These are phyloP conservation scores for Drosophila quasianomalipes DNA, from an alignment of 2,888 invertebrate species.

Conservation along the genomic window DNA sequence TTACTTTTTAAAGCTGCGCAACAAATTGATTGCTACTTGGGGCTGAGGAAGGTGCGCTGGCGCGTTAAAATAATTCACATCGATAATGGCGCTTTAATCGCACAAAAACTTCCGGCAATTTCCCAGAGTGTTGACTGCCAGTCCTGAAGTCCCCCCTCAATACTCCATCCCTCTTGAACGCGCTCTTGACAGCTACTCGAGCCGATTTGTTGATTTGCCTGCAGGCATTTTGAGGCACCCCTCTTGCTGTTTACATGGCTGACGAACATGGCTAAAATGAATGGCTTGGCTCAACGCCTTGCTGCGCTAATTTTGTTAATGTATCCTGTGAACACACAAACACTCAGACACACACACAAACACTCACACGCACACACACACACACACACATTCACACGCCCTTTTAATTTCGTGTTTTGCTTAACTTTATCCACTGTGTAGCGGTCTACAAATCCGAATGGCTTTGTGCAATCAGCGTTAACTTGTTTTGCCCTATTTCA, in stretches of 20 bases:
- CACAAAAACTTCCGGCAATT: conserved; percentile 79
- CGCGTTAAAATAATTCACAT: conserved; percentile 76
- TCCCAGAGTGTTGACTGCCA: conserved; percentile 68
- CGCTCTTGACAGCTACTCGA: conserved; percentile 22
- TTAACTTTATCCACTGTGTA: conserved; percentile 64
- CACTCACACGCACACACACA: conserved; percentile 37
- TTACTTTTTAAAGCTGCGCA: conserved; percentile 71
- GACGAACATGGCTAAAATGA: conserved; percentile 44
- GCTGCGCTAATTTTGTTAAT: conserved; percentile 6
- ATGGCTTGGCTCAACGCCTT: conserved; percentile 25
- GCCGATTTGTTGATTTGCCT: conserved; percentile 68
- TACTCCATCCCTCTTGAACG: background rate
- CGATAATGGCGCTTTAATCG: conserved; percentile 80
- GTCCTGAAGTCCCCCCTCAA: background rate
- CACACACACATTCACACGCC: conserved; percentile 13
- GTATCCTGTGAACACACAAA: background rate
- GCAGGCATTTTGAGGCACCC: conserved; percentile 41
- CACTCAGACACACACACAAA: background rate
- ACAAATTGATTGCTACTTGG: conserved; percentile 74
- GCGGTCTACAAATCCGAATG: conserved; percentile 74
- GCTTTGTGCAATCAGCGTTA: conserved; percentile 81
- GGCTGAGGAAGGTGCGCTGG: conserved; percentile 12
- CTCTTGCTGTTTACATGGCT: conserved; percentile 42
- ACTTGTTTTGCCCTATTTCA: conserved; percentile 77
- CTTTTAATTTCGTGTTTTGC: conserved; percentile 73